phyloP scores from a whole-genome alignment of 2,113 vertebrate genomes.

The Dromiciops gliroides region DNA sequence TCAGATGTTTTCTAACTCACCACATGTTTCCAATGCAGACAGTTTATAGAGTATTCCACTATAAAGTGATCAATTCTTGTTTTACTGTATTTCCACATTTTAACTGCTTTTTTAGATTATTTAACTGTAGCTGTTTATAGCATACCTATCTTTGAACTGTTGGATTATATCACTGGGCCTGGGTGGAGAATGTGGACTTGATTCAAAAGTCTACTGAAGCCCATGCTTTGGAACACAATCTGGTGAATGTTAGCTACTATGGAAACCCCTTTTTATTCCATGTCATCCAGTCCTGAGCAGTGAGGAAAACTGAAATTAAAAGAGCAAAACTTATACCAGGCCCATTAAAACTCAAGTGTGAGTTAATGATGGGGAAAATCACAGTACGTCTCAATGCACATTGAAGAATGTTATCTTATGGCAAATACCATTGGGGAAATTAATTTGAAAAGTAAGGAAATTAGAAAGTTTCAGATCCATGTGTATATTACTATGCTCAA shows the following conservation, averaged over 20 bases:
- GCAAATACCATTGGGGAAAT: constrained; percentile 22
- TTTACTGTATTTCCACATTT: constrained; percentile 75
- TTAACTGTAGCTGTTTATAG: constrained; percentile 75
- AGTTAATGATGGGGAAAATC: constrained; percentile 70
- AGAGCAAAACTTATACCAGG: constrained; percentile 70
- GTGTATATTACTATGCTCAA: neutral
- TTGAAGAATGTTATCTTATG: constrained; percentile 63
- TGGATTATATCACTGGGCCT: constrained; percentile 65
- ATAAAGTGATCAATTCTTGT: constrained; percentile 74
- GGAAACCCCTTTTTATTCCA: constrained; percentile 65
- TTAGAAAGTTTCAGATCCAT: constrained; percentile 30
- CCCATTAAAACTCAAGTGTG: constrained; percentile 68
- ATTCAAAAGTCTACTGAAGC: constrained; percentile 74
- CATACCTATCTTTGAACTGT: constrained; percentile 76
- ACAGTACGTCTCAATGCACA: constrained; percentile 28
- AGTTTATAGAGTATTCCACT: constrained; percentile 75
- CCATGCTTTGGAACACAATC: constrained; percentile 69
- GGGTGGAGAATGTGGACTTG: constrained; percentile 71
- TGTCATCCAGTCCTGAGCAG: constrained; percentile 61
- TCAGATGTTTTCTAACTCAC: constrained; percentile 74
- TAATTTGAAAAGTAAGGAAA: constrained; percentile 66
- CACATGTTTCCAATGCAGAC: constrained; percentile 77
- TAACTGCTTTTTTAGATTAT: constrained; percentile 73
- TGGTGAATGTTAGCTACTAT: constrained; percentile 69
- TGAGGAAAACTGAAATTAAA: constrained; percentile 73